Percentiles rank a stretch among this genome's conserved stretches.
Conservation (phyloP, 2,797 vertebrate genomes). For the Lutjanus campechanus region DNA sequence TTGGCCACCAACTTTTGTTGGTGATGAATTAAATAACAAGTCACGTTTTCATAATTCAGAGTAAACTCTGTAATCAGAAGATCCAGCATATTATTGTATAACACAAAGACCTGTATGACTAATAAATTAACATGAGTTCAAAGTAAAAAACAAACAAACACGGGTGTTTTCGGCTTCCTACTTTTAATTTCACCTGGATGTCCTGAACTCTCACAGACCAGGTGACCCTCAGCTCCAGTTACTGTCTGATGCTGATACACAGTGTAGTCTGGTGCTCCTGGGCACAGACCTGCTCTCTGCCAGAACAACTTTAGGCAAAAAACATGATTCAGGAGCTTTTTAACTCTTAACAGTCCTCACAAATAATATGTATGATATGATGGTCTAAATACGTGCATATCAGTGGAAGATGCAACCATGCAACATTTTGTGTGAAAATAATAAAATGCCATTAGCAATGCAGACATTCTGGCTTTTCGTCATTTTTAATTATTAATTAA, state of each 20-base stretch:
- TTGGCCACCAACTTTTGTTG: too few relatives aligned
- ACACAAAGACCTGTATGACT: not conserved
- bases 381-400: not conserved
- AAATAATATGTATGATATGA: not conserved
- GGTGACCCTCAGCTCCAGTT: constrained; percentile 20
- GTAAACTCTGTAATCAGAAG: not conserved
- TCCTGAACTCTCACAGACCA: not conserved
- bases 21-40: not conserved
- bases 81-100: not conserved
- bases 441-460: not conserved
- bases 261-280: constrained; percentile 11
- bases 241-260: constrained; percentile 17
- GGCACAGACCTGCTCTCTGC: constrained; percentile 21
- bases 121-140: constrained; percentile 4
- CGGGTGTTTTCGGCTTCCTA: constrained; percentile 1
- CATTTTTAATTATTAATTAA: not conserved
- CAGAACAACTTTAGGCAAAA: constrained; percentile 22
- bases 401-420: too few relatives aligned
- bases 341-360: not conserved
- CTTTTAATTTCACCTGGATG: constrained; percentile 18
- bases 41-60: not conserved
- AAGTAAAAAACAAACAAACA: not conserved
- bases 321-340: constrained; percentile 5
- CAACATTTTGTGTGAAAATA: not conserved
- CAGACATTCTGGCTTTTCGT: not conserved